Percentiles rank a stretch among this genome's conserved stretches.
These are phyloP conservation scores for Drosophila chauvacae DNA, from an alignment of 1,140 invertebrate genomes.

Conservation along the genomic window DNA sequence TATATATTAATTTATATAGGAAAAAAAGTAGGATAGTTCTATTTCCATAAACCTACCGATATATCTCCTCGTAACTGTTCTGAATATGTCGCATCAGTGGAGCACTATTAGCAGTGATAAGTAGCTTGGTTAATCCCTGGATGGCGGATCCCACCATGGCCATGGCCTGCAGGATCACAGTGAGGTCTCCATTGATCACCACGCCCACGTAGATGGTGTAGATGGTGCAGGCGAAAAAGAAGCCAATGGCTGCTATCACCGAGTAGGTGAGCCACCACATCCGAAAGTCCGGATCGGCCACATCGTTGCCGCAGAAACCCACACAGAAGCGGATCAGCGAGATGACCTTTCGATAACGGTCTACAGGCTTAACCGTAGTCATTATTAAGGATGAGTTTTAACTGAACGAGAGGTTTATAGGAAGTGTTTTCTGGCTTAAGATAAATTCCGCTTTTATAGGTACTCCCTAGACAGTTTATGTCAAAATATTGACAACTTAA, in stretches of 20 bases:
- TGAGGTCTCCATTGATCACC: conserved; percentile 41
- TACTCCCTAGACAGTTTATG: conserved; percentile 1
- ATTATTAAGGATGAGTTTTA: not conserved
- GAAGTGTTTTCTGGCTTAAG: not conserved
- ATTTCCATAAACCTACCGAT: conserved; percentile 8
- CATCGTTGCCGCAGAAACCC: conserved; percentile 52
- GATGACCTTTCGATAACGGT: conserved; percentile 40
- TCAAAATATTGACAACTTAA: conserved; percentile 68
- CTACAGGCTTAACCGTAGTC: conserved; percentile 18
- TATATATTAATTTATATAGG: not conserved
- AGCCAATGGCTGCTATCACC: conserved; percentile 17
- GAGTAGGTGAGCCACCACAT: conserved; percentile 60
- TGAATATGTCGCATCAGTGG: conserved; percentile 28
- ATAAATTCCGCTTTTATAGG: conserved; percentile 35
- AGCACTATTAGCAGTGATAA: conserved; percentile 8
- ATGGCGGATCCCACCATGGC: conserved; percentile 37
- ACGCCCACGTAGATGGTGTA: conserved; percentile 67
- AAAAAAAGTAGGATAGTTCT: not conserved
- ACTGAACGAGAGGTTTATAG: not conserved
- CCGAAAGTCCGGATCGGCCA: conserved; percentile 49
- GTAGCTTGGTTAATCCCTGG: conserved; percentile 51
- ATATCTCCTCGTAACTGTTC: conserved; percentile 47
- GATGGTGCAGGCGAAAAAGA: conserved; percentile 46
- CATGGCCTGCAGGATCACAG: conserved; percentile 54
- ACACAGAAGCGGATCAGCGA: conserved; percentile 53